These are phyloP conservation scores for Rhabdornis inornatus DNA, from an alignment of 2,113 vertebrate species.

Conservation along the genomic window DNA sequence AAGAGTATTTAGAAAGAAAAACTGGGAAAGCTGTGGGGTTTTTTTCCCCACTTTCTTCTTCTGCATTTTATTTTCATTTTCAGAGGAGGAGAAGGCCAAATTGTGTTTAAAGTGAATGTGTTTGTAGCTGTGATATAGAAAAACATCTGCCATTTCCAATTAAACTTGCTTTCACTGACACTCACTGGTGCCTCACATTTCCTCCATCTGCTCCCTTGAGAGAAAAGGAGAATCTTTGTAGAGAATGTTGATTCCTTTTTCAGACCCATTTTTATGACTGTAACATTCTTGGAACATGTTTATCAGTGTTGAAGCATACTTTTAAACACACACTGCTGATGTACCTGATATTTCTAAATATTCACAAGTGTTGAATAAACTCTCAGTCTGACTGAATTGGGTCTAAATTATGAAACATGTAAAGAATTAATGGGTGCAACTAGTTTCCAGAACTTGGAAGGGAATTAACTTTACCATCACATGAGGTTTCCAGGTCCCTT, in stretches of 20 bases:
- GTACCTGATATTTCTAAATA: background rate
- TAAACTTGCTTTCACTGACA: background rate
- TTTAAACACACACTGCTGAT: background rate
- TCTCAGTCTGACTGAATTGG: background rate
- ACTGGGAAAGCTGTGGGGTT: background rate
- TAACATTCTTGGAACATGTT: background rate
- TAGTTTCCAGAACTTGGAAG: background rate
- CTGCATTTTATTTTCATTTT: background rate
- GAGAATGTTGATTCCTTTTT: background rate
- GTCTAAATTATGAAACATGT: background rate
- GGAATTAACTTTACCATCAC: background rate
- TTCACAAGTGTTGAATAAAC: background rate
- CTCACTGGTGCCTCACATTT: background rate
- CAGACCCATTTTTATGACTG: background rate
- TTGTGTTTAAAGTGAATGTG: background rate
- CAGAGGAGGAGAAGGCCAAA: background rate
- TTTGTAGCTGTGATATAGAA: background rate
- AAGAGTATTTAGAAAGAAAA: background rate
- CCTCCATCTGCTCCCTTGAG: background rate
- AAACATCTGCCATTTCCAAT: background rate
- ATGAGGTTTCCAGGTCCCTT: background rate
- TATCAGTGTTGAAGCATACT: background rate
- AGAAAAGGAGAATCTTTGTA: background rate
- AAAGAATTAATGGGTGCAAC: background rate
- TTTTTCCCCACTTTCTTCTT: background rate